phyloP scores from a whole-genome alignment of 2,113 vertebrate species.

The Elanoides forficatus region DNA sequence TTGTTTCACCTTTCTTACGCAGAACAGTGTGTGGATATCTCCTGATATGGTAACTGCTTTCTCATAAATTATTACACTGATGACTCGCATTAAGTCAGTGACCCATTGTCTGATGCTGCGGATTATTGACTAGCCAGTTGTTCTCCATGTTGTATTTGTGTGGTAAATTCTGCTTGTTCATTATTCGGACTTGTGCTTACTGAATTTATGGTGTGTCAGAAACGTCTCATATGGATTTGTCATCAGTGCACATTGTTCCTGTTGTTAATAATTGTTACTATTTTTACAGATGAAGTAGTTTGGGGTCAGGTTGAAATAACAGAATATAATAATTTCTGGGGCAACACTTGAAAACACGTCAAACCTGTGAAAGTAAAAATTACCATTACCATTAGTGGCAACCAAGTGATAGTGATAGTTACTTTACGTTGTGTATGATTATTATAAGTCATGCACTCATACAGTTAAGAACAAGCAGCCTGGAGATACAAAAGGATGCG shows the following conservation, averaged over 20 bases:
- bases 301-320: background rate
- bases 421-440: background rate
- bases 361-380: background rate
- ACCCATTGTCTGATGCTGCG: background rate
- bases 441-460: background rate
- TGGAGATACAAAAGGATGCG: fast-evolving
- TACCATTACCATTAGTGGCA: background rate
- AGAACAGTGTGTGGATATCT: background rate
- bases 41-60: background rate
- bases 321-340: background rate
- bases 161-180: background rate
- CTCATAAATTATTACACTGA: background rate
- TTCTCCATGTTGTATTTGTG: background rate
- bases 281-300: background rate
- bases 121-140: background rate
- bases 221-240: background rate
- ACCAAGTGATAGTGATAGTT: background rate
- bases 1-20: background rate
- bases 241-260: background rate
- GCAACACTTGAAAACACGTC: background rate
- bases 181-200: background rate
- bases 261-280: background rate
- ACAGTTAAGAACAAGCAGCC: background rate
- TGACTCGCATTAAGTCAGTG: background rate
- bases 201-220: background rate